A percentile compares a stretch with the other conserved stretches of the same genome.
phyloP scores from a whole-genome alignment of 2,888 invertebrate species.

The Lacanobia oleracea region DNA sequence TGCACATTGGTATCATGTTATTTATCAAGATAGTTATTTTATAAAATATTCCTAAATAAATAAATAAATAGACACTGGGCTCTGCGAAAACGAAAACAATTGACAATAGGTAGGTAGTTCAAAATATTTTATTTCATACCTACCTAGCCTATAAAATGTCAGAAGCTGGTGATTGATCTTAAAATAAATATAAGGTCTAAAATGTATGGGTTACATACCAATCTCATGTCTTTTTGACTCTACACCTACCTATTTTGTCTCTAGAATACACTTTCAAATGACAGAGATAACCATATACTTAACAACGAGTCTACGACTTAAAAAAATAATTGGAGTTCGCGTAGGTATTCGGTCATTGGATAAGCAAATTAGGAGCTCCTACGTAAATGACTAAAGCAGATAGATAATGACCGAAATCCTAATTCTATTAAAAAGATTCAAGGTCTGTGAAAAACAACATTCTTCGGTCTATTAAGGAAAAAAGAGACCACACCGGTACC shows the following conservation, averaged over 20 bases:
- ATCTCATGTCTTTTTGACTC: no score
- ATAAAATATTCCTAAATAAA: no score
- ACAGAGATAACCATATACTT: neutral
- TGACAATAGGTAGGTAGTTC: no score
- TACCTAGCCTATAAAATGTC: no score
- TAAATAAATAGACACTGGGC: no score
- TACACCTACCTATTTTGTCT: conserved; percentile 15
- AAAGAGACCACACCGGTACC: conserved; percentile 1
- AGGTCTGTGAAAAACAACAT: conserved; percentile 27
- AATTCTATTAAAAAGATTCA: conserved; percentile 25
- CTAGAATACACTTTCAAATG: neutral
- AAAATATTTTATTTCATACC: no score
- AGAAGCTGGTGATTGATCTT: no score
- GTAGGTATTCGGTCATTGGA: neutral
- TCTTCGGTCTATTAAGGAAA: conserved; percentile 39
- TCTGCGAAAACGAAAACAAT: neutral
- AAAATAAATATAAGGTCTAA: no score
- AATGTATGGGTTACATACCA: no score
- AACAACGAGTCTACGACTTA: neutral
- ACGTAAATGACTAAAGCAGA: conserved; percentile 11
- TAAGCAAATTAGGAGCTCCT: neutral
- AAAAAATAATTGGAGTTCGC: neutral
- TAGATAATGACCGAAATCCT: conserved; percentile 9
- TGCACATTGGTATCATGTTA: no score
- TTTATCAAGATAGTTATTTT: no score